Evolutionary conservation across 2,888 invertebrate species (phyloP).

Genomic region (Augochlorella aurata): DNA sequence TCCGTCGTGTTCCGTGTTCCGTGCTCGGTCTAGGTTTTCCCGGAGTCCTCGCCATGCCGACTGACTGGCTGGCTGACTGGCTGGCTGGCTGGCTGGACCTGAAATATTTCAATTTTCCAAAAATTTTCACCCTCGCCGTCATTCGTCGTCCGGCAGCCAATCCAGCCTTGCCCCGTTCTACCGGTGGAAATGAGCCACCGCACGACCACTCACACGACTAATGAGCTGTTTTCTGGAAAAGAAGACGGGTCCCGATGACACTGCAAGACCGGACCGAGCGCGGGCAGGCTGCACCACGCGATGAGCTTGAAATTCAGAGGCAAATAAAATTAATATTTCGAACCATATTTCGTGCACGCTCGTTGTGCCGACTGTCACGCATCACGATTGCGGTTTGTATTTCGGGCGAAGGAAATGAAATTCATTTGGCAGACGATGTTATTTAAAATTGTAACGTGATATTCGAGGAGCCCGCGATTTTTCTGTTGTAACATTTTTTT

Average conservation of each 20-base stretch:
- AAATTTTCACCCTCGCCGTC: conserved; percentile 57
- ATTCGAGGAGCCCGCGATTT: no score
- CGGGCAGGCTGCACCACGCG: no score
- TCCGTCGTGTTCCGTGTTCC: conserved; percentile 54
- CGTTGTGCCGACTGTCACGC: no score
- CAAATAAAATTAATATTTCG: neutral
- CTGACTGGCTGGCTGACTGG: conserved; percentile 23
- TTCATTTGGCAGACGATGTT: no score
- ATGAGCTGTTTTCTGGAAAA: conserved; percentile 48
- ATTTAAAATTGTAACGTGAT: no score
- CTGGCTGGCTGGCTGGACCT: conserved; percentile 43
- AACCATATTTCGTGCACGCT: no score
- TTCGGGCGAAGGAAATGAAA: no score
- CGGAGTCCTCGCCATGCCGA: conserved; percentile 43
- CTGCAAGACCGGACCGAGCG: neutral
- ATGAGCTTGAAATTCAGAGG: no score
- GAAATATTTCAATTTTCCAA: conserved; percentile 72
- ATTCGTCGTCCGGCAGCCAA: conserved; percentile 50
- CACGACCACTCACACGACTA: conserved; percentile 33
- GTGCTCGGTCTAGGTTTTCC: conserved; percentile 51
- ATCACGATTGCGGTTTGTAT: no score
- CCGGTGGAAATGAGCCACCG: conserved; percentile 50
- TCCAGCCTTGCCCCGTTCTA: conserved; percentile 42
- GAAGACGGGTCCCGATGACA: conserved; percentile 17
- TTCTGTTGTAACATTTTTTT: no score